Base-by-base conservation (phyloP, 2,888 invertebrate genomes). In the Limenitis camilla region DNA sequence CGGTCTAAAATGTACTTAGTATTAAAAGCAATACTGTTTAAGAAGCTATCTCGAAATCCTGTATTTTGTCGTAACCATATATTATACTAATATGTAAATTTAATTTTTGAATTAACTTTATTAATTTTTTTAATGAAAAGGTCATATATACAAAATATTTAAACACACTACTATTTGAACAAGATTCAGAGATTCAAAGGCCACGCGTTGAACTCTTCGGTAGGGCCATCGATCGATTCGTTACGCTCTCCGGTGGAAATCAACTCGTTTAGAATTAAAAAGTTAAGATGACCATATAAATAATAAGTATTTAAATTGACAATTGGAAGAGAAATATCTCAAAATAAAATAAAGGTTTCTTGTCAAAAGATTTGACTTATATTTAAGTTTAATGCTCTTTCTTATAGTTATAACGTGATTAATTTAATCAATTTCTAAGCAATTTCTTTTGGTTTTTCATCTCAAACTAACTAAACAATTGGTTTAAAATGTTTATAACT, bases 171-270 rank as follows among this genome's bases (percentile, higher is more conserved):
- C 43, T 60, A 47, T 46, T 29, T 49, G 44, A 53, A 52, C 49
- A 53, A 52, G 54, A 57, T 44, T 43, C 41, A 45, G 28, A 43
- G 40, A 46, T 50, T 42, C 51, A 59, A 55, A 56, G 52, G 58
- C 56, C 55, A 67, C 71, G 74, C 78, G 81, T 79, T 81, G 79
- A 84, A 81, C 80, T 81, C 81, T 75, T 71, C 72, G 63, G 60
- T 66, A 73, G 82, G 81, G 83, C 81, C 80, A 74, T 73, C 74
- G 84, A 69, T 79, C 84, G 82, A 85, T 85, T 83, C 60, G 81
- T 63, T 64, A 74, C 77, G 76, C 71, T 68, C 69, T 62, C 58
- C 56, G 52, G 57, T 61, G 63, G 67, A 62, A 73, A 64, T 69
- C 70, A 44, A 51, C 64, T 66, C 70, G 75, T 76, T 71, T 67